phyloP scores from a whole-genome alignment of 2,888 invertebrate species.

The Epinotia bilunana region DNA sequence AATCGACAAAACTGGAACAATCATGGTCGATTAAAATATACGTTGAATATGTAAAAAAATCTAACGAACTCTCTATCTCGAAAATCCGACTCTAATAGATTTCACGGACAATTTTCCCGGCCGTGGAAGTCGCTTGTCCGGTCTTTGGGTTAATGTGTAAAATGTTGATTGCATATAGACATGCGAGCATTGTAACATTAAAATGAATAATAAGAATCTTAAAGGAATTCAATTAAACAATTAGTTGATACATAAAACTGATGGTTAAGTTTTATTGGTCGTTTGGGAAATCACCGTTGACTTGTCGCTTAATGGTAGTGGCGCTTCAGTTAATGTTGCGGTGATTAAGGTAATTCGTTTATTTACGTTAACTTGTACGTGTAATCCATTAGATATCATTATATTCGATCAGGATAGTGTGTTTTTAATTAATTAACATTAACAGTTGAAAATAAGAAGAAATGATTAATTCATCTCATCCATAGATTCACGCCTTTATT shows the following conservation, averaged over 20 bases:
- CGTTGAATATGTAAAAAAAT: conserved; percentile 53
- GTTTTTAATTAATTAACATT: neutral
- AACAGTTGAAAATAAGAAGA: neutral
- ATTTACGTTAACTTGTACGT: neutral
- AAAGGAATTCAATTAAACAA: conserved; percentile 35
- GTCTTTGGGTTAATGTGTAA: conserved; percentile 78
- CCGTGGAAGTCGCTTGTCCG: conserved; percentile 68
- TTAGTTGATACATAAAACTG: conserved; percentile 25
- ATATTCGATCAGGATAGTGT: neutral
- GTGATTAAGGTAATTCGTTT: conserved; percentile 7
- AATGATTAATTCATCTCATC: too few relatives aligned
- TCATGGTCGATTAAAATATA: conserved; percentile 35
- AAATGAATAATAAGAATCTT: conserved; percentile 52
- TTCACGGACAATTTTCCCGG: conserved; percentile 83
- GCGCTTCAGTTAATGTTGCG: conserved; percentile 20
- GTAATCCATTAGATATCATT: neutral
- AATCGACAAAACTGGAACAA: conserved; percentile 42
- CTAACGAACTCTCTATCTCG: conserved; percentile 62
- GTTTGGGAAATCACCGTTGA: conserved; percentile 22
- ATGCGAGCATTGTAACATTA: conserved; percentile 63
- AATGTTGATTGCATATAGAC: conserved; percentile 69
- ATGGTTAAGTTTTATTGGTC: conserved; percentile 17
- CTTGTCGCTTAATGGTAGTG: conserved; percentile 12
- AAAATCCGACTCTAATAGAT: conserved; percentile 72
- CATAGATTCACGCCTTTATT: too few relatives aligned